Evolutionary conservation across 2,797 vertebrate genomes (phyloP).

Genomic region (Mormyrops attenuatus): DNA sequence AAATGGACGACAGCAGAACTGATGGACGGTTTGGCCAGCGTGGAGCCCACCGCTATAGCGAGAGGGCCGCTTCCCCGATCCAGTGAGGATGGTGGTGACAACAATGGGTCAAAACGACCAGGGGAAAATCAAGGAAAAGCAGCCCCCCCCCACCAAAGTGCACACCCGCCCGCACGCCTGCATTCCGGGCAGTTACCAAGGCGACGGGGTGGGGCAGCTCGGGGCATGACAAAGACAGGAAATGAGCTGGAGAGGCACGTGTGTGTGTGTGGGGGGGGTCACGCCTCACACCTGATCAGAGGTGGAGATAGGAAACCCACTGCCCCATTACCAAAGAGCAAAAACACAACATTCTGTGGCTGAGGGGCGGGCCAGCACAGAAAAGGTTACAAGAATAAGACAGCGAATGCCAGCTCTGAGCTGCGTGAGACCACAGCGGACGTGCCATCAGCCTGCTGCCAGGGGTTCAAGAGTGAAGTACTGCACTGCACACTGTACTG

Average conservation of each 20-base stretch:
- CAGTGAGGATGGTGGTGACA: not conserved
- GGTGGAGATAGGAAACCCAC: not conserved
- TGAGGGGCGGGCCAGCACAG: not conserved
- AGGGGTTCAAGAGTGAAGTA: not conserved
- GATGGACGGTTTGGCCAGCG: not conserved
- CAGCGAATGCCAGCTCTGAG: not conserved
- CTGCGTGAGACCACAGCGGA: not conserved
- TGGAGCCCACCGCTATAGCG: not conserved
- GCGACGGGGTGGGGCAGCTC: constrained; percentile 27
- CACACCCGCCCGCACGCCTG: not conserved
- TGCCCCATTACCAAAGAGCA: not conserved
- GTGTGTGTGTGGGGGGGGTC: not conserved
- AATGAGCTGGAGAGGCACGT: constrained; percentile 34
- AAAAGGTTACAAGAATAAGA: not conserved
- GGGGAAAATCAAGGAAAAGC: not conserved
- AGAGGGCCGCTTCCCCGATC: not conserved
- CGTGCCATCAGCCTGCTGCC: not conserved
- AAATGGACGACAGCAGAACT: not conserved
- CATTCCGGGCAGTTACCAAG: not conserved
- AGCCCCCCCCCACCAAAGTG: not conserved
- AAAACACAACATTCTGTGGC: not conserved
- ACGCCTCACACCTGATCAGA: not conserved
- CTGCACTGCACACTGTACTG: not conserved
- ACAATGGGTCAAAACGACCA: not conserved
- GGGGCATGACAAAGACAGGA: constrained; percentile 61